Evolutionary conservation across 2,888 invertebrate species (phyloP), one percentile per base, ranked within the genome.

Genomic region (Saturnia pavonia): DNA sequence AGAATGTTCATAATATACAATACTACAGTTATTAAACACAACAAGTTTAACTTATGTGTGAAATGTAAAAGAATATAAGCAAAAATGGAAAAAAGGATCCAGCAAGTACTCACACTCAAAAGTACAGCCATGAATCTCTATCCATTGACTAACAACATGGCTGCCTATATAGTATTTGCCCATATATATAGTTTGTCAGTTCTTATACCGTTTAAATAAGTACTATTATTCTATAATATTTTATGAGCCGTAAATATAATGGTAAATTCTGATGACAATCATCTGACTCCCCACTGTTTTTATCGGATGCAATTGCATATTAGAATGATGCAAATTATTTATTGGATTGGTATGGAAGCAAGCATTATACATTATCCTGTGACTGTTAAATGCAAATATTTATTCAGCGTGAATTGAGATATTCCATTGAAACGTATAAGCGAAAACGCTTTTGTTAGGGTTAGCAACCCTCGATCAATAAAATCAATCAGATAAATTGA

Each of bases 91-190:
- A 54, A 54, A 54, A 9, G 19, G 19, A 48, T 19, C 22, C 54
- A 22, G 54, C 8, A n/a, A 54, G n/a, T 54, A 54, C 54, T 11
- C n/a, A n/a, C n/a, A n/a, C n/a, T 11, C 80, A 81, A 80, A 79
- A 77, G 80, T 79, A 76, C 76, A 81, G 80, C 89, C 80, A 88
- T 92, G 90, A 91, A 91, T 91, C 87, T 85, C 82, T 80, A 76
- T 75, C 78, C 87, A 90, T 88, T 90, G 91, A 91, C 91, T 91
- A 87, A 85, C 81, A 85, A 91, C 91, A 91, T 86, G 88, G 87
- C 87, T 88, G 88, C 82, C 81, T 82, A 85, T 88, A 89, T 90
- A 91, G 90, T 91, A 89, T 89, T 79, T 57, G 1, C 25, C 67
- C 67, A 73, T 48, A 51, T 1, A 2, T 40, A 40, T 8, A 67